Percentiles rank a stretch among this genome's conserved stretches.
phyloP scores from a whole-genome alignment of 2,113 vertebrate genomes.

The Typhlomys cinereus region DNA sequence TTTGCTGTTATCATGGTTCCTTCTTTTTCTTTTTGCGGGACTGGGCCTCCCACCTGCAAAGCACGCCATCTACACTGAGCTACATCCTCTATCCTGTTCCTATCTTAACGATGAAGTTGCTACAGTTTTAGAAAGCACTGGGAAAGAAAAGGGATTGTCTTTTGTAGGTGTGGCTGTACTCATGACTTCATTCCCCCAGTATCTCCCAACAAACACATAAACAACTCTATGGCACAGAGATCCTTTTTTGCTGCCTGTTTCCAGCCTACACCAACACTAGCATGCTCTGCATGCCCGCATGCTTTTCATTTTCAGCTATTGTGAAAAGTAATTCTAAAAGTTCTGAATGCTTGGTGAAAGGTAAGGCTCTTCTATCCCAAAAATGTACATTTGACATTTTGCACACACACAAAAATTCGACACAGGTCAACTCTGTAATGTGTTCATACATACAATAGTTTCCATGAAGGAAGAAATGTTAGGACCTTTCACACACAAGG shows the following conservation, averaged over 20 bases:
- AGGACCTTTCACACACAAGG: not conserved
- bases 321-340: slow-evolving; percentile 2
- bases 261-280: not conserved
- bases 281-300: not conserved
- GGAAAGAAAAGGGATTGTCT: not conserved
- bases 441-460: not conserved
- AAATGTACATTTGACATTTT: not conserved
- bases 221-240: not conserved
- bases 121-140: not conserved
- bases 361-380: not conserved
- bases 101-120: too few relatives aligned
- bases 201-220: not conserved
- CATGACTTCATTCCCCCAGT: not conserved
- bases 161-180: not conserved
- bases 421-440: not conserved
- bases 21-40: not conserved
- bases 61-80: not conserved
- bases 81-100: too few relatives aligned
- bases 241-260: not conserved
- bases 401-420: not conserved
- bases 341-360: not conserved
- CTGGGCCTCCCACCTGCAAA: not conserved
- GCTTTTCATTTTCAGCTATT: not conserved
- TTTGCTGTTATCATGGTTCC: not conserved
- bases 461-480: slow-evolving; percentile 8